Percentiles rank a stretch among this genome's conserved stretches.
phyloP scores from a whole-genome alignment of 2,113 vertebrate species.

The Psophia crepitans region DNA sequence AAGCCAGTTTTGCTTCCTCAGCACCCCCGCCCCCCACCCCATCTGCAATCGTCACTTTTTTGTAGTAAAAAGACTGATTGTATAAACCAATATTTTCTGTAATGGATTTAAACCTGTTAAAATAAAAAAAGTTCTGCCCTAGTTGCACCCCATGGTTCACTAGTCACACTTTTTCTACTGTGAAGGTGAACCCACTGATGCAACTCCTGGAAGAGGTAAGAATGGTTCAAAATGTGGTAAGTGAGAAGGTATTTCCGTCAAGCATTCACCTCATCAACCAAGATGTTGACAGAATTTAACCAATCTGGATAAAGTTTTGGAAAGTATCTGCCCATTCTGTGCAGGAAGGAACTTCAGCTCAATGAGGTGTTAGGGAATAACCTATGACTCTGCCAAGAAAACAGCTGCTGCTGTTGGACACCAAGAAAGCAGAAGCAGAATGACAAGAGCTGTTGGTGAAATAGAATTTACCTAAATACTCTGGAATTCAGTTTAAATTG shows the following conservation, averaged over 20 bases:
- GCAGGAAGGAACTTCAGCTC: neutral
- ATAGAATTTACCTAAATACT: neutral
- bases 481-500: neutral
- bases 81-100: neutral
- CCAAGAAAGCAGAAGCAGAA: neutral
- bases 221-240: neutral
- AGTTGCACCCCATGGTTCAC: neutral
- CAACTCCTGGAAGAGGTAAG: neutral
- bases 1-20: neutral
- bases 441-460: neutral
- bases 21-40: rapidly evolving
- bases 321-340: neutral
- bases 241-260: neutral
- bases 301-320: neutral
- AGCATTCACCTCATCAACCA: neutral
- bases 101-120: neutral
- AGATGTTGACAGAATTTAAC: neutral
- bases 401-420: neutral
- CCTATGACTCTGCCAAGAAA: neutral
- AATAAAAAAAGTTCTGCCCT: neutral
- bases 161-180: neutral
- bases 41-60: neutral
- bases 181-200: neutral
- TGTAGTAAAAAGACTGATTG: neutral
- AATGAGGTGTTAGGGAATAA: neutral